Evolutionary conservation across 2,113 vertebrate genomes (phyloP).

Genomic region (Rhinoderma darwinii): DNA sequence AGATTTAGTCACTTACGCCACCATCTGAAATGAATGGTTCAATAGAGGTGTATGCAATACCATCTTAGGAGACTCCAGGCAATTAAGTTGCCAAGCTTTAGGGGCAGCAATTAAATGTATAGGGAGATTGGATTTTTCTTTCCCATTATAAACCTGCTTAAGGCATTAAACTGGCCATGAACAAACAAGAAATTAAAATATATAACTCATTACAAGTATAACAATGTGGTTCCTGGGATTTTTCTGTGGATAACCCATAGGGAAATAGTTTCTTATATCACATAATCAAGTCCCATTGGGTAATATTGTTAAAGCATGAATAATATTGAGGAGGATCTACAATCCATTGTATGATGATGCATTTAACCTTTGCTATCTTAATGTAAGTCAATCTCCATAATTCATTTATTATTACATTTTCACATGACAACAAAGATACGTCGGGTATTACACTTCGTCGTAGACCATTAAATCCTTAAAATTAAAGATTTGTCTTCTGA

Average conservation of each 20-base stretch:
- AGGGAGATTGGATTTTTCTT: neutral
- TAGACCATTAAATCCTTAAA: constrained; percentile 84
- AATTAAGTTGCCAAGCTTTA: neutral
- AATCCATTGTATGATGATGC: constrained; percentile 30
- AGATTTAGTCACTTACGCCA: neutral
- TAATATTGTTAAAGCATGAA: neutral
- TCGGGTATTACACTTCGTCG: constrained; percentile 71
- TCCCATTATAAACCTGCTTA: neutral
- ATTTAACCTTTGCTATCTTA: constrained; percentile 29
- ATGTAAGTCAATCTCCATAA: constrained; percentile 36
- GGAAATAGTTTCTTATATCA: neutral
- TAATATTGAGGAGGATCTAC: constrained; percentile 1
- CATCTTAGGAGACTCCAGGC: neutral
- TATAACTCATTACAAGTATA: neutral
- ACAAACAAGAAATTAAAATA: neutral
- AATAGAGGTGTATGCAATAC: neutral
- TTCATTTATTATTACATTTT: constrained; percentile 48
- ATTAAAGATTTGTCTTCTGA: constrained; percentile 93
- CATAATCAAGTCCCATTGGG: neutral
- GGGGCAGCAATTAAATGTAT: neutral
- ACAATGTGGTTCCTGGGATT: neutral
- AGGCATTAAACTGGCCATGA: neutral
- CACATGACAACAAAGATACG: constrained; percentile 7
- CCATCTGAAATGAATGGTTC: neutral
- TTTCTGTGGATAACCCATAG: constrained; percentile 6